Conservation (phyloP, 2,888 invertebrate species). For the Lamproptera curius region DNA sequence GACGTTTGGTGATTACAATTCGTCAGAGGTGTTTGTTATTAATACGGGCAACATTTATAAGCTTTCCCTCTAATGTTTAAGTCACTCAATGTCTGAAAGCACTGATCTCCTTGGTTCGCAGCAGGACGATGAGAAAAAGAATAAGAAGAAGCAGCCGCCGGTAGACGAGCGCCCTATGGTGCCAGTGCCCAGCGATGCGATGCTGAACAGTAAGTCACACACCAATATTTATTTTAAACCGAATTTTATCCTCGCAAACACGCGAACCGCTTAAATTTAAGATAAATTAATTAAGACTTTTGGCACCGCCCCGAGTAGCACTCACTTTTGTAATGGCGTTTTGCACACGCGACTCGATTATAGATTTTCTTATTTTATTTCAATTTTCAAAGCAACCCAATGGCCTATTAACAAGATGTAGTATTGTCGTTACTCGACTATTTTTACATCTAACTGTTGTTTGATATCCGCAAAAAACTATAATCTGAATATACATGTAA, state of each 20-base stretch:
- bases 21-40: slow-evolving; percentile 41
- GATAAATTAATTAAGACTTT: slow-evolving; percentile 14
- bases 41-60: slow-evolving; percentile 27
- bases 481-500: not conserved
- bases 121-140: slow-evolving; percentile 72
- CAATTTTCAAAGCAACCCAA: slow-evolving; percentile 4
- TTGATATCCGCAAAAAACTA: not conserved
- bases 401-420: slow-evolving; percentile 7
- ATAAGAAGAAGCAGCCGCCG: slow-evolving; percentile 65
- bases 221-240: slow-evolving; percentile 3
- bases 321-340: slow-evolving; percentile 7
- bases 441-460: not conserved
- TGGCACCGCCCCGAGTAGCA: slow-evolving; percentile 11
- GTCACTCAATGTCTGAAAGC: slow-evolving; percentile 50
- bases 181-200: slow-evolving; percentile 72
- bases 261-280: slow-evolving; percentile 6
- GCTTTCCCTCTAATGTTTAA: not conserved
- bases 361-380: slow-evolving; percentile 1
- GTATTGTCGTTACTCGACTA: not conserved
- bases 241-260: slow-evolving; percentile 2
- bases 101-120: slow-evolving; percentile 47
- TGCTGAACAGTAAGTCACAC: slow-evolving; percentile 67
- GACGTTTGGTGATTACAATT: slow-evolving; percentile 32
- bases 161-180: slow-evolving; percentile 68
- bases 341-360: slow-evolving; percentile 3